These are phyloP conservation scores for Neogale vison DNA, from an alignment of 2,113 vertebrate genomes.

Conservation along the genomic window DNA sequence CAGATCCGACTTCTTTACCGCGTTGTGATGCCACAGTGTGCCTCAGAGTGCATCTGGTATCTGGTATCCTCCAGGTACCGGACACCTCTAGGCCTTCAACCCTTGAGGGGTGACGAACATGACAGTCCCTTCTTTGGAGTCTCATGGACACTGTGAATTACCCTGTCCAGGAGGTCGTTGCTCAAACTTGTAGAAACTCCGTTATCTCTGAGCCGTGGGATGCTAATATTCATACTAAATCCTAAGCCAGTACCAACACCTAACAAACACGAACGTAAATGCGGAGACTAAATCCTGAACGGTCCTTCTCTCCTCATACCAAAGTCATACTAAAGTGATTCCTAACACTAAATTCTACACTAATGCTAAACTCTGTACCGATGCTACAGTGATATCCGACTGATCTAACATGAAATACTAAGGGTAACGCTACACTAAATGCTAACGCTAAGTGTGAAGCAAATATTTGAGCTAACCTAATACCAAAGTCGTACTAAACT, in stretches of 20 bases:
- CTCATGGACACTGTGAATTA: not conserved
- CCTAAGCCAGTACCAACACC: not conserved
- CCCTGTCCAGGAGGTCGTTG: not conserved
- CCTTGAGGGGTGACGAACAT: accelerated
- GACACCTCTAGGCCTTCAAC: not conserved
- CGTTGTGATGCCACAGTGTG: not conserved
- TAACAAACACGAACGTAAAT: accelerated
- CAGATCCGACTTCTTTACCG: not conserved
- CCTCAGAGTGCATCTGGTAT: too few species aligned
- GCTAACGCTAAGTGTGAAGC: not conserved
- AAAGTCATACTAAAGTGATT: not conserved
- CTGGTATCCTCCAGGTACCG: accelerated
- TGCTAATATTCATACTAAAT: too few species aligned
- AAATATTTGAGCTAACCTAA: not conserved
- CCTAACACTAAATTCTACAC: not conserved
- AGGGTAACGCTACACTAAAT: not conserved
- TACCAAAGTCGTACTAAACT: not conserved
- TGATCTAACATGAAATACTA: not conserved
- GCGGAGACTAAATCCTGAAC: not conserved
- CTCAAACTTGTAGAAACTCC: not conserved
- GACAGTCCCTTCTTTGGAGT: not conserved
- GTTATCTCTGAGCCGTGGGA: not conserved
- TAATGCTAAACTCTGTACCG: not conserved
- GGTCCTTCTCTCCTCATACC: not conserved
- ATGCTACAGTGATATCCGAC: not conserved